A percentile compares a stretch with the other conserved stretches of the same genome.
phyloP scores from a whole-genome alignment of 2,113 vertebrate genomes.

The Petrocephalus microphthalmus region DNA sequence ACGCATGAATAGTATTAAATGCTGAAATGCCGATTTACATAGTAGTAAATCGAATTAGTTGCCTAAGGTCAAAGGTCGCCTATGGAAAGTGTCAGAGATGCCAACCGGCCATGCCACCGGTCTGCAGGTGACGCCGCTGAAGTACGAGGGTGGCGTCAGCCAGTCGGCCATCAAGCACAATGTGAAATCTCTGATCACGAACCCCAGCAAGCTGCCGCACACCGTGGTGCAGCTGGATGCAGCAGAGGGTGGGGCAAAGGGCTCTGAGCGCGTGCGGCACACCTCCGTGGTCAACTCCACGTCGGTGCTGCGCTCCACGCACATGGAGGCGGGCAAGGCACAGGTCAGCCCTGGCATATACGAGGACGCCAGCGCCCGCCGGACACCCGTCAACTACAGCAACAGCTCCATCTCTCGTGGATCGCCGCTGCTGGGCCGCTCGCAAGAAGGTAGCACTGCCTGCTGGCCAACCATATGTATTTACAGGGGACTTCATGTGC shows the following conservation, averaged over 20 bases:
- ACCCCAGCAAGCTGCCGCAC: constrained; percentile 77
- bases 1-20: not conserved
- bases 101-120: constrained; percentile 6
- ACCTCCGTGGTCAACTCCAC: constrained; percentile 89
- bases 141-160: constrained; percentile 68
- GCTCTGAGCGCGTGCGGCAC: constrained; percentile 74
- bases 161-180: constrained; percentile 94
- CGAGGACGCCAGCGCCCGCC: constrained; percentile 82
- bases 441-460: constrained; percentile 68
- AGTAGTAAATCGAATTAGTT: no score
- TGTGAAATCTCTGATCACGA: constrained; percentile 93
- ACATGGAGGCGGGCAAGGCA: constrained; percentile 82
- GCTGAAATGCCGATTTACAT: not conserved
- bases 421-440: constrained; percentile 81
- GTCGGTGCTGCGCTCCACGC: constrained; percentile 89
- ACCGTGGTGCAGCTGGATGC: constrained; percentile 76
- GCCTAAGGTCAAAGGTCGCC: not conserved
- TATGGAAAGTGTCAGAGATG: not conserved
- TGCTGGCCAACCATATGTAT: not conserved
- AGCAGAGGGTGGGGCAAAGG: constrained; percentile 74
- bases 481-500: not conserved
- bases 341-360: constrained; percentile 93
- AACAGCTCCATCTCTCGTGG: constrained; percentile 81
- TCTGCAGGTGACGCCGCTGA: constrained; percentile 79
- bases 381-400: constrained; percentile 86